A percentile compares a stretch with the other conserved stretches of the same genome.
phyloP scores from a whole-genome alignment of 2,888 invertebrate species.

The Leptogaster cylindrica region DNA sequence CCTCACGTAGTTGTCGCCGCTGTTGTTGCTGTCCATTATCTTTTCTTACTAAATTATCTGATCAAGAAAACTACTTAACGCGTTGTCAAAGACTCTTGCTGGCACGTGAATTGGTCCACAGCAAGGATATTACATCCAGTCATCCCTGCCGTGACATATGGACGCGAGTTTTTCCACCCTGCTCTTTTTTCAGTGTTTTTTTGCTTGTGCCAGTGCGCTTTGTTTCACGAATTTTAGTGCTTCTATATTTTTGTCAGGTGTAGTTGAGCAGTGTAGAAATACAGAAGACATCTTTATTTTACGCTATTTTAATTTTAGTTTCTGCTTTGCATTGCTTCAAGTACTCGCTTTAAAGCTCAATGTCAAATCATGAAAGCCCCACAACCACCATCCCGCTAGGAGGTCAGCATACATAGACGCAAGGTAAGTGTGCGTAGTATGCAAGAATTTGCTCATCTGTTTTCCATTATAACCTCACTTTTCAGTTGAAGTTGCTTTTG shows the following conservation, averaged over 20 bases:
- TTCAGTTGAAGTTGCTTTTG: constrained; percentile 9
- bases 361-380: constrained; percentile 1
- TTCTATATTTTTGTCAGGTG: constrained; percentile 11
- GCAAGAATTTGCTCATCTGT: neutral
- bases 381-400: neutral
- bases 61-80: constrained; percentile 13
- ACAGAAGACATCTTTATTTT: neutral
- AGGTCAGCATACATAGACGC: neutral
- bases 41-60: constrained; percentile 20
- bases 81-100: constrained; percentile 1
- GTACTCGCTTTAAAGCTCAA: constrained; percentile 9
- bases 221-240: constrained; percentile 12
- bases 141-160: constrained; percentile 20
- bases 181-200: constrained; percentile 13
- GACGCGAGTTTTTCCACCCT: constrained; percentile 2
- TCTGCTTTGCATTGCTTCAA: constrained; percentile 16
- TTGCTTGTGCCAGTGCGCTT: constrained; percentile 6
- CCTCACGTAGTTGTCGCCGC: constrained; percentile 17
- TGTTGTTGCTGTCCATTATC: constrained; percentile 7
- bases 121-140: neutral
- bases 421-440: constrained; percentile 18
- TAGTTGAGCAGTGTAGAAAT: constrained; percentile 17
- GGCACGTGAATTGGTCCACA: constrained; percentile 15
- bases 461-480: constrained; percentile 31
- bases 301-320: neutral